phyloP scores from a whole-genome alignment of 2,888 invertebrate species.

The Aphidoletes aphidimyza region DNA sequence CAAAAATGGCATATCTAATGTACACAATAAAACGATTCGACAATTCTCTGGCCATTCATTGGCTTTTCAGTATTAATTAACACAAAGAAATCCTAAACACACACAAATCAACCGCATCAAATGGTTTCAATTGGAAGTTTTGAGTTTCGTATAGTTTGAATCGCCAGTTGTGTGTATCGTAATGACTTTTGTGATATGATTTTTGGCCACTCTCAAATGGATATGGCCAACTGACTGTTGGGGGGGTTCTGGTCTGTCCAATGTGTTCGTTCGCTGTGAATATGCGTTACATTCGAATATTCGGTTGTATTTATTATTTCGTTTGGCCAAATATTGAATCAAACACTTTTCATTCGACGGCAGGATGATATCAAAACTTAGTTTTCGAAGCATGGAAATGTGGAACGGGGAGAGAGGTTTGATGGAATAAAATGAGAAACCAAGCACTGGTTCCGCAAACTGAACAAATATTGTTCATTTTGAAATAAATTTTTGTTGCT shows the following conservation, averaged over 20 bases:
- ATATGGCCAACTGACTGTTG: too few relatives aligned
- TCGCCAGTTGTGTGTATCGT: background rate
- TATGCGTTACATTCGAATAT: background rate
- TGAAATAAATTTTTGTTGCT: slow-evolving; percentile 15
- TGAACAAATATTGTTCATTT: background rate
- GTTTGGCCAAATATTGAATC: background rate
- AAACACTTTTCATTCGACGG: too few relatives aligned
- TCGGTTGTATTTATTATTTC: slow-evolving; percentile 3
- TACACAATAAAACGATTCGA: background rate
- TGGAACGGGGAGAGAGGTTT: too few relatives aligned
- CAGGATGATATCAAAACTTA: too few relatives aligned
- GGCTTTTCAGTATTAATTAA: slow-evolving; percentile 16
- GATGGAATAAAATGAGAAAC: background rate
- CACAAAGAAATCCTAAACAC: slow-evolving; percentile 7
- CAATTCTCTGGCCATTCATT: slow-evolving; percentile 24
- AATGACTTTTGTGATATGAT: background rate
- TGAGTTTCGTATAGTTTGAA: background rate
- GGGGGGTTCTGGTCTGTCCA: too few relatives aligned
- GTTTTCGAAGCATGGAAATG: too few relatives aligned
- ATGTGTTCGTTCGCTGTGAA: too few relatives aligned
- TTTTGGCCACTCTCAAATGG: background rate
- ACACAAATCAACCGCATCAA: background rate
- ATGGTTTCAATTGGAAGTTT: background rate
- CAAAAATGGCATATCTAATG: too few relatives aligned
- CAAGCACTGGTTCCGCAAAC: background rate